phyloP scores from a whole-genome alignment of 1,140 invertebrate genomes.

The Mamestra configurata region DNA sequence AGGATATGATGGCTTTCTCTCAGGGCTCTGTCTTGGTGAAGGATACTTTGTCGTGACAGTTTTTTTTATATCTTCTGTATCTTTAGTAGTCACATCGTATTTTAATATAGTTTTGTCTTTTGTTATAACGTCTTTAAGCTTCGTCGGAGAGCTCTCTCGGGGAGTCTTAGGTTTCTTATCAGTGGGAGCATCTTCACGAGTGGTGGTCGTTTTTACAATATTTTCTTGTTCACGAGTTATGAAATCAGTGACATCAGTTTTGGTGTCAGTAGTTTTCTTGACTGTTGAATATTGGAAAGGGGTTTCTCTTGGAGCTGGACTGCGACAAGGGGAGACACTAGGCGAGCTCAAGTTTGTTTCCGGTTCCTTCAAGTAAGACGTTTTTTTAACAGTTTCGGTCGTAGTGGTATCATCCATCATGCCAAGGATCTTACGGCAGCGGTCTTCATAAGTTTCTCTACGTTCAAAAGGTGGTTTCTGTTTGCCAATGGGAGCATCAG shows the following conservation, averaged over 20 bases:
- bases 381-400: conserved; percentile 60
- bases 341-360: conserved; percentile 62
- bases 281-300: conserved; percentile 53
- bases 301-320: conserved; percentile 67
- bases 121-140: conserved; percentile 63
- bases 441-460: conserved; percentile 91
- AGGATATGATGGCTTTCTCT: conserved; percentile 34
- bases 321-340: conserved; percentile 71
- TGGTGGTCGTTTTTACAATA: conserved; percentile 25
- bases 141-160: conserved; percentile 71
- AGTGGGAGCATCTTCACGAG: neutral
- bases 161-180: conserved; percentile 56
- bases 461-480: conserved; percentile 86
- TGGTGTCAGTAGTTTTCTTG: conserved; percentile 50
- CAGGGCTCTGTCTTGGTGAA: conserved; percentile 52
- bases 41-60: neutral
- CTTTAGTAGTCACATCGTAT: neutral
- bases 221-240: conserved; percentile 62
- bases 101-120: conserved; percentile 12
- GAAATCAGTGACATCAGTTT: conserved; percentile 61
- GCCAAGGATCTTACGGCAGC: conserved; percentile 90
- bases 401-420: conserved; percentile 85
- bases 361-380: conserved; percentile 59
- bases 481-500: conserved; percentile 63
- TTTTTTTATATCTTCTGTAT: conserved; percentile 30